Evolutionary conservation across 2,888 invertebrate species (phyloP).

Genomic region (Antitype chi): DNA sequence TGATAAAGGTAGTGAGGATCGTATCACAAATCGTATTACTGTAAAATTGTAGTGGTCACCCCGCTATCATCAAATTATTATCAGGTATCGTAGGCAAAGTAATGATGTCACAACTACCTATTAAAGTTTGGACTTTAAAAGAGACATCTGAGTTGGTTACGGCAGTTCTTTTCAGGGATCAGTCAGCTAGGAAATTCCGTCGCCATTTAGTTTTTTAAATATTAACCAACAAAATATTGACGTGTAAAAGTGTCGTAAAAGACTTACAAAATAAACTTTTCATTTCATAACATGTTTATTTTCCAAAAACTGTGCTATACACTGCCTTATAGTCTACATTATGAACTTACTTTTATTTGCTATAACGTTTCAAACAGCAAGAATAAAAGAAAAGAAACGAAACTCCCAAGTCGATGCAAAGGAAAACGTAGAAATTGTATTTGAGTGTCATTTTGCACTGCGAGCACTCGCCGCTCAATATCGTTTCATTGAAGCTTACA

Average conservation of each 20-base stretch:
- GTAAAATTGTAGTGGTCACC: too few species aligned
- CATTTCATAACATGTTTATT: not conserved
- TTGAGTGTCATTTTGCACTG: slow-evolving; percentile 34
- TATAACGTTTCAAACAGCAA: not conserved
- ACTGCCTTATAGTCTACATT: not conserved
- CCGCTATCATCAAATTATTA: not conserved
- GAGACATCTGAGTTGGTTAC: too few species aligned
- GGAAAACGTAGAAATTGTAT: slow-evolving; percentile 26
- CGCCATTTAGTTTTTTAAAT: too few species aligned
- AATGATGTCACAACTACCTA: not conserved
- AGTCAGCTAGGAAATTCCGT: too few species aligned
- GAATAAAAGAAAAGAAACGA: not conserved
- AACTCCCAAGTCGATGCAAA: slow-evolving; percentile 13
- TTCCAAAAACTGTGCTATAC: not conserved
- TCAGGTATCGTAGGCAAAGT: not conserved
- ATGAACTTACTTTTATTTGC: not conserved
- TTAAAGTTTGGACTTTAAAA: not conserved
- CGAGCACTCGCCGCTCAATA: slow-evolving; percentile 28
- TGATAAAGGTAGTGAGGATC: too few species aligned
- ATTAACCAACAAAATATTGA: too few species aligned
- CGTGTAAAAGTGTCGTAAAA: too few species aligned
- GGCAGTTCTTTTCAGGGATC: too few species aligned
- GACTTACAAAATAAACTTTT: too few species aligned
- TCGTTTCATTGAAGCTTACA: slow-evolving; percentile 15
- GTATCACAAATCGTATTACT: too few species aligned